Conservation (phyloP, 37 sponge, comb jelly and placozoan species). For the Petrosia ficiformis region DNA sequence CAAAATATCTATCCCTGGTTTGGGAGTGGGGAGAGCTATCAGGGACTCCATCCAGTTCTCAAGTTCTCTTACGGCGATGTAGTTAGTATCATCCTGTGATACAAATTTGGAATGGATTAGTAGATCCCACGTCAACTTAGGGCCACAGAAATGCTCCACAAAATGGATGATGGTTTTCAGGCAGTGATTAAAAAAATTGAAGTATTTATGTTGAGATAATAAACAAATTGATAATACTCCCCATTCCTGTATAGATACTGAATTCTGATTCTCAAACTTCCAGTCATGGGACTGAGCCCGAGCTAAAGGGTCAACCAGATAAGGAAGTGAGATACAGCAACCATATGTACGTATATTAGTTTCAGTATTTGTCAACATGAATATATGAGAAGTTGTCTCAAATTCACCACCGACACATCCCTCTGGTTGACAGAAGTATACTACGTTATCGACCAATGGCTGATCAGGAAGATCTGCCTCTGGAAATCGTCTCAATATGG, state of each 20-base stretch:
- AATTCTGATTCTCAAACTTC: neutral
- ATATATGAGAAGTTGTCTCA: conserved; percentile 26
- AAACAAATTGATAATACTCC: conserved; percentile 65
- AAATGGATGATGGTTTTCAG: conserved; percentile 41
- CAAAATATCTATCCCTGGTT: conserved; percentile 12
- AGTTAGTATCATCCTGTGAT: neutral
- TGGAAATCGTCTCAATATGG: conserved; percentile 47
- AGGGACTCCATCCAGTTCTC: conserved; percentile 59
- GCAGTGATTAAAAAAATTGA: conserved; percentile 51
- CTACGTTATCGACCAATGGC: conserved; percentile 41
- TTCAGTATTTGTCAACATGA: conserved; percentile 82
- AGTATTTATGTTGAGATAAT: conserved; percentile 48
- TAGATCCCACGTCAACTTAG: conserved; percentile 25
- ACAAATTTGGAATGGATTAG: conserved; percentile 18
- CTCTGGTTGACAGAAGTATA: conserved; percentile 74
- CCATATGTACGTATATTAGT: conserved; percentile 60
- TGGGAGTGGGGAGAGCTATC: conserved; percentile 31
- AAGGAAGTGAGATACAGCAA: conserved; percentile 54
- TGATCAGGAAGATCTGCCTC: conserved; percentile 9
- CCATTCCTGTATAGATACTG: conserved; percentile 41
- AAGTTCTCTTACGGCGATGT: conserved; percentile 22
- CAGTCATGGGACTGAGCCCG: neutral
- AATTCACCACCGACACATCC: conserved; percentile 14
- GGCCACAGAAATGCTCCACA: conserved; percentile 41
- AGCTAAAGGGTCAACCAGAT: conserved; percentile 18